phyloP scores from a whole-genome alignment of 2,113 vertebrate species.

The Hippocampus abdominalis region DNA sequence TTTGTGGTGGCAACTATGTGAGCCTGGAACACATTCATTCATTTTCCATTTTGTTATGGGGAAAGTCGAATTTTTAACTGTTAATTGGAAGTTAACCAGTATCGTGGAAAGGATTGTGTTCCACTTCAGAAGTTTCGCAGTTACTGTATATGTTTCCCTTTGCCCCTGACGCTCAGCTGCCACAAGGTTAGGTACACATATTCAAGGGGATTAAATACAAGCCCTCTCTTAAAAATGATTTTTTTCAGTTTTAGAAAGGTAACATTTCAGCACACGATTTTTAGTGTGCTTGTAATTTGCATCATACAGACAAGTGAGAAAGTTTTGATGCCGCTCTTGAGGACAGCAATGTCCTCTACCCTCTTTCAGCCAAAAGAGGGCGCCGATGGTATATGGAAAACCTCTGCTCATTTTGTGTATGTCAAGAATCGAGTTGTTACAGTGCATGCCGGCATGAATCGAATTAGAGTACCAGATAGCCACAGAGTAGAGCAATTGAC shows the following conservation, averaged over 20 bases:
- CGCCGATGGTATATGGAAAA: constrained; percentile 9
- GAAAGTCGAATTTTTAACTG: too few species aligned
- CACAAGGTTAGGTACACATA: not conserved
- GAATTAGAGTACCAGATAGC: constrained; percentile 5
- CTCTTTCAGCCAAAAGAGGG: constrained; percentile 52
- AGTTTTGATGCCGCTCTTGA: not conserved
- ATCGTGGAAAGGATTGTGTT: too few species aligned
- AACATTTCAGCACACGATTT: not conserved
- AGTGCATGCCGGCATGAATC: not conserved
- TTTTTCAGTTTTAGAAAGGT: not conserved
- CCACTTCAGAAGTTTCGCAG: too few species aligned
- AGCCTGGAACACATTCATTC: not conserved
- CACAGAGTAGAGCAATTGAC: constrained; percentile 2
- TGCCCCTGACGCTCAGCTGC: not conserved
- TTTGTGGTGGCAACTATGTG: not conserved
- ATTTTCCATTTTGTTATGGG: not conserved
- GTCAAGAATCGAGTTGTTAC: not conserved
- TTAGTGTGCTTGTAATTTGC: too few species aligned
- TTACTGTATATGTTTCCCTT: not conserved
- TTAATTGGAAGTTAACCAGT: too few species aligned
- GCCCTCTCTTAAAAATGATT: not conserved
- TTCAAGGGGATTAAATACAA: not conserved
- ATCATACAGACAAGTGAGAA: too few species aligned
- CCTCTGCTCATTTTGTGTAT: not conserved
- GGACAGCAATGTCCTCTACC: constrained; percentile 4